phyloP scores from a whole-genome alignment of 2,888 invertebrate species.

The Dynastes tityus region DNA sequence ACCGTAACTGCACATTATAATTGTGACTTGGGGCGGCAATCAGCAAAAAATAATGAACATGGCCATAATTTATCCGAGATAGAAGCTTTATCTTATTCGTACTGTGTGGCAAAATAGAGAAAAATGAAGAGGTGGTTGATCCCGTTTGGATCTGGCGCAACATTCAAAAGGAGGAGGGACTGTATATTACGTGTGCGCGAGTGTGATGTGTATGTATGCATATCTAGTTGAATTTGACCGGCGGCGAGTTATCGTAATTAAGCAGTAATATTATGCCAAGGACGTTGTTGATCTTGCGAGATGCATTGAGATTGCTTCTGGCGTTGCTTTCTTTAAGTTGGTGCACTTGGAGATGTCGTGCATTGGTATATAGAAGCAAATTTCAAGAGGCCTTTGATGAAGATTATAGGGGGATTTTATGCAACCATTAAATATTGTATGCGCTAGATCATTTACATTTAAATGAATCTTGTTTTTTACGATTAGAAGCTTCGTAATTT shows the following conservation, averaged over 20 bases:
- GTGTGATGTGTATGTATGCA: slow-evolving; percentile 16
- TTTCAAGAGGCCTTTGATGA: slow-evolving; percentile 23
- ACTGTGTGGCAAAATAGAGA: slow-evolving; percentile 30
- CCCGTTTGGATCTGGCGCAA: slow-evolving; percentile 21
- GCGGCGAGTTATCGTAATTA: slow-evolving; percentile 50
- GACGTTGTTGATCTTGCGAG: slow-evolving; percentile 52
- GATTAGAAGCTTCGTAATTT: slow-evolving; percentile 5
- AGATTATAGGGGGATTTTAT: slow-evolving; percentile 34
- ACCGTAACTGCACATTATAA: slow-evolving; percentile 31
- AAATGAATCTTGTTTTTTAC: slow-evolving; percentile 7
- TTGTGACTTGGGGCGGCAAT: slow-evolving; percentile 45
- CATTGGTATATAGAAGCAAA: slow-evolving; percentile 24
- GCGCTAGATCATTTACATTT: slow-evolving; percentile 29
- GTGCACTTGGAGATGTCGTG: not conserved
- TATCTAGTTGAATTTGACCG: slow-evolving; percentile 49
- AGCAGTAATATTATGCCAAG: slow-evolving; percentile 57
- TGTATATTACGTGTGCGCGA: no score
- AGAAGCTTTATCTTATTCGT: slow-evolving; percentile 36
- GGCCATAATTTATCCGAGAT: slow-evolving; percentile 45
- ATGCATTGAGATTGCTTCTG: slow-evolving; percentile 38
- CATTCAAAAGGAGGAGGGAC: slow-evolving; percentile 32
- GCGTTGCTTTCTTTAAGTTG: slow-evolving; percentile 39
- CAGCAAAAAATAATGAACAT: slow-evolving; percentile 47
- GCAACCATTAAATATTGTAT: slow-evolving; percentile 29
- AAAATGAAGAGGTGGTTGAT: slow-evolving; percentile 39